Conservation (phyloP, 2,113 vertebrate genomes). For the Ceuthmochares aereus region DNA sequence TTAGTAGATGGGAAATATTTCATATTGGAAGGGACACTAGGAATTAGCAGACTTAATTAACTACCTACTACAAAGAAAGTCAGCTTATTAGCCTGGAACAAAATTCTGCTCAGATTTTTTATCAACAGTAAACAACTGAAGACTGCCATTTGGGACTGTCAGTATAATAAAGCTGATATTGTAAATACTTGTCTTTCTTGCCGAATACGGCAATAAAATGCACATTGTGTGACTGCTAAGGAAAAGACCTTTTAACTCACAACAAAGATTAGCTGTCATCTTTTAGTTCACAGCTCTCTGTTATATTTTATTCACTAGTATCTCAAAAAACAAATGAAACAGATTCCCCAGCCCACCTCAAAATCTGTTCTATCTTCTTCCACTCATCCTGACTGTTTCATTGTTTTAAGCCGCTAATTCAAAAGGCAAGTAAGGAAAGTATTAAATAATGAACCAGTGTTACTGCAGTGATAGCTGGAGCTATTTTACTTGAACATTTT, state of each 20-base stretch:
- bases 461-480: neutral
- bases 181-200: neutral
- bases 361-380: neutral
- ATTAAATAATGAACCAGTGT: neutral
- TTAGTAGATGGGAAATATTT: neutral
- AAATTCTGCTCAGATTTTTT: neutral
- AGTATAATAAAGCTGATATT: neutral
- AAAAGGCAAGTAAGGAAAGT: neutral
- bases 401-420: neutral
- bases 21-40: neutral
- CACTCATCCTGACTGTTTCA: neutral
- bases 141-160: neutral
- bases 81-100: neutral
- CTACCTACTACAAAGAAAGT: neutral
- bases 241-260: neutral
- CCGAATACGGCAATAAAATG: neutral
- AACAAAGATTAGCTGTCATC: neutral
- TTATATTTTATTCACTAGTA: neutral
- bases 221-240: neutral
- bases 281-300: neutral
- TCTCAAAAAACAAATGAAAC: neutral
- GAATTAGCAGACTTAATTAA: neutral
- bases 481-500: neutral
- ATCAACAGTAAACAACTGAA: neutral
- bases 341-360: neutral